A percentile compares a stretch with the other conserved stretches of the same genome.
phyloP scores from a whole-genome alignment of 2,113 vertebrate species.

The Ovibos moschatus region DNA sequence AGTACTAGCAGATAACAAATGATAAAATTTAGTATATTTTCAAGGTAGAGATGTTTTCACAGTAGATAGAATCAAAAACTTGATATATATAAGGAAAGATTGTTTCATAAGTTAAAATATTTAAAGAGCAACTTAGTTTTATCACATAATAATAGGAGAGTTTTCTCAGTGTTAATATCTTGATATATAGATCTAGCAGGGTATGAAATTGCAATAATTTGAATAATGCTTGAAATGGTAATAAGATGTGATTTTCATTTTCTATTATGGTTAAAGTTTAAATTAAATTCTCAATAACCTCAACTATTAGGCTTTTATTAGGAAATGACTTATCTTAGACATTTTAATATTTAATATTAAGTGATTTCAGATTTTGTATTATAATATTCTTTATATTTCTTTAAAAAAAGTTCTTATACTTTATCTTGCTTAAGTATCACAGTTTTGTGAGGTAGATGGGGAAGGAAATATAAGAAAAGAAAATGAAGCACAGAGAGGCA shows the following conservation, averaged over 20 bases:
- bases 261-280: slow-evolving; percentile 32
- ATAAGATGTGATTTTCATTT: background rate
- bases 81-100: background rate
- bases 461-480: background rate
- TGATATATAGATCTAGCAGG: background rate
- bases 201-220: slow-evolving; percentile 4
- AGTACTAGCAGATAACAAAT: background rate
- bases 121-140: background rate
- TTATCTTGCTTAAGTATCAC: background rate
- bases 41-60: background rate
- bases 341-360: slow-evolving; percentile 49
- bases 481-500: background rate
- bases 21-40: background rate
- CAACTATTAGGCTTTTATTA: slow-evolving; percentile 16
- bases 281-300: slow-evolving; percentile 47
- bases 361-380: slow-evolving; percentile 20
- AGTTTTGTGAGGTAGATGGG: background rate
- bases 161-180: background rate
- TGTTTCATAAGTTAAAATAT: background rate
- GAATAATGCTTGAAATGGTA: slow-evolving; percentile 18
- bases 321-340: slow-evolving; percentile 21
- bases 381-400: background rate
- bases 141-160: background rate
- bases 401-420: background rate
- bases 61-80: background rate